Conservation (phyloP, 2,888 invertebrate species). For the Lithophane socia region DNA sequence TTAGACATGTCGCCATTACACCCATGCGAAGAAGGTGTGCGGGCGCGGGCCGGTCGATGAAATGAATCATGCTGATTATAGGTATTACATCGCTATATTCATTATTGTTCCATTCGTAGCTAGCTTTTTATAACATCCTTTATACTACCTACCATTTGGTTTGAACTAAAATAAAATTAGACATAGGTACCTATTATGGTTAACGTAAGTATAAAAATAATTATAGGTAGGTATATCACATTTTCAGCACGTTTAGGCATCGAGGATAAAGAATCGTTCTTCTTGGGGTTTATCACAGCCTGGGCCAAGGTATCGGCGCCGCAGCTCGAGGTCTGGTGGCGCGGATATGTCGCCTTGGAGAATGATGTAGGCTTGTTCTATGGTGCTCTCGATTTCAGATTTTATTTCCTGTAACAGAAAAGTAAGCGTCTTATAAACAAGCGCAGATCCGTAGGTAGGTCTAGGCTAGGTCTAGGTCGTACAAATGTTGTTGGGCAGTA, state of each 20-base stretch:
- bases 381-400: constrained; percentile 85
- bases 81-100: constrained; percentile 12
- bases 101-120: constrained; percentile 5
- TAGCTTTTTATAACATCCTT: constrained; percentile 22
- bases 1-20: neutral
- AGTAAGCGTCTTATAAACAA: neutral
- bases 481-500: neutral
- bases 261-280: constrained; percentile 86
- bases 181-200: neutral
- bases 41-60: neutral
- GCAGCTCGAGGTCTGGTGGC: constrained; percentile 85
- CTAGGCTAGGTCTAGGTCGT: neutral
- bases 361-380: constrained; percentile 89
- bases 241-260: constrained; percentile 64
- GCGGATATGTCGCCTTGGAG: constrained; percentile 89
- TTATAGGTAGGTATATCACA: constrained; percentile 57
- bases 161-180: constrained; percentile 14
- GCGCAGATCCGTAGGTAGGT: neutral
- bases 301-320: constrained; percentile 85
- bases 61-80: constrained; percentile 9
- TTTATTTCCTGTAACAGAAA: constrained; percentile 82
- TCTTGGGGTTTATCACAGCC: constrained; percentile 85
- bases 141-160: neutral
- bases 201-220: constrained; percentile 33
- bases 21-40: neutral